Conservation (phyloP, 2,888 invertebrate genomes). For the Ectemnius lituratus region DNA sequence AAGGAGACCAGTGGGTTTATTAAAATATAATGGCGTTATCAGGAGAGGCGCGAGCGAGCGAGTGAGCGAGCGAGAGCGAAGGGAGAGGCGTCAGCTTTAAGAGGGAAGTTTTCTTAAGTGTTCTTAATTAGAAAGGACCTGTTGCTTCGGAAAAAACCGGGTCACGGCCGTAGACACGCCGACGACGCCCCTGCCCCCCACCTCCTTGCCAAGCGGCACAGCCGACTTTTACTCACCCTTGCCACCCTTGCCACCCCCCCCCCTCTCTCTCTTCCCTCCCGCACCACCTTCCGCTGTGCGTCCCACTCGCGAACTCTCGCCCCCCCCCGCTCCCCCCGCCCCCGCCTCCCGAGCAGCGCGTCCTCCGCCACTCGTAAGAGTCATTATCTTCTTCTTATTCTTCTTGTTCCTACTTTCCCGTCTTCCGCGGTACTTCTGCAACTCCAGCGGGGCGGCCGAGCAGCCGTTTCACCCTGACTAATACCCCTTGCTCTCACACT, state of each 20-base stretch:
- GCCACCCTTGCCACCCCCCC: conserved; percentile 8
- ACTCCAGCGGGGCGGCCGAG: conserved; percentile 30
- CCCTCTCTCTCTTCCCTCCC: background rate
- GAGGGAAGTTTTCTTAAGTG: conserved; percentile 78
- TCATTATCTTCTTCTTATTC: conserved; percentile 77
- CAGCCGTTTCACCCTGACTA: background rate
- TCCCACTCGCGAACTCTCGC: conserved; percentile 1
- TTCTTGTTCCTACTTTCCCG: conserved; percentile 42
- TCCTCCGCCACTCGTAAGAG: conserved; percentile 70
- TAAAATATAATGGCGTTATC: conserved; percentile 78
- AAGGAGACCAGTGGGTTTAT: conserved; percentile 69
- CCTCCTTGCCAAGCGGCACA: conserved; percentile 32
- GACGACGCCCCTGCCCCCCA: conserved; percentile 47
- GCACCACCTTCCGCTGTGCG: conserved; percentile 28
- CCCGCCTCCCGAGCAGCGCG: conserved; percentile 46
- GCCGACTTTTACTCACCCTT: conserved; percentile 19
- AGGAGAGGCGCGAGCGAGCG: conserved; percentile 50
- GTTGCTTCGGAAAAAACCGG: conserved; percentile 78
- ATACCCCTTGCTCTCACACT: conserved; percentile 12
- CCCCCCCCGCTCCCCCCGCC: background rate
- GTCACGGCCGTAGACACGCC: conserved; percentile 76
- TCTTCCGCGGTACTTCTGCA: conserved; percentile 35
- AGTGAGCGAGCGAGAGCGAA: conserved; percentile 50
- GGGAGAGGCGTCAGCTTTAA: conserved; percentile 77
- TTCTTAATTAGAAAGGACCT: conserved; percentile 78